Conservation (phyloP, 2,797 vertebrate species). For the Danio kyathit region DNA sequence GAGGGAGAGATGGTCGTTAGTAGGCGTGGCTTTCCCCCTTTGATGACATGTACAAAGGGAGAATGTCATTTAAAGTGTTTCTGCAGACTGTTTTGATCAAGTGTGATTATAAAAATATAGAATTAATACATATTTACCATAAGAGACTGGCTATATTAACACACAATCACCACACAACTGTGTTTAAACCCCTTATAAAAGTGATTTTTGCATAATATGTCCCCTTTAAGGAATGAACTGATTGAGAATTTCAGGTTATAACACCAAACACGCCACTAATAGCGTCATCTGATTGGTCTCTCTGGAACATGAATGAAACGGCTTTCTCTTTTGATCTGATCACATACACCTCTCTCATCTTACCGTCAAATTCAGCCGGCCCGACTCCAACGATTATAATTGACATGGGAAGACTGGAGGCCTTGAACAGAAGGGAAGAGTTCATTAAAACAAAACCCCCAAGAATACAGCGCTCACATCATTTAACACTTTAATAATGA, state of each 20-base stretch:
- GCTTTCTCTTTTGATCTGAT: slow-evolving; percentile 35
- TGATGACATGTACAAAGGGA: too few species aligned
- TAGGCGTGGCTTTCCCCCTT: too few species aligned
- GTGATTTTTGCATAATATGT: too few species aligned
- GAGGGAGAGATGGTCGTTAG: too few species aligned
- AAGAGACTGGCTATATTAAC: too few species aligned
- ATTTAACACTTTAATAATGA: slow-evolving; percentile 50
- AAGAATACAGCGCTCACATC: slow-evolving; percentile 48
- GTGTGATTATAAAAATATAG: too few species aligned
- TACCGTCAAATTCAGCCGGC: slow-evolving; percentile 98
- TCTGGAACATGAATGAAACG: neutral
- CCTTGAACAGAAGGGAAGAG: slow-evolving; percentile 68
- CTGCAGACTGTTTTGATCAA: too few species aligned
- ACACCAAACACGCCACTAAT: slow-evolving; percentile 1
- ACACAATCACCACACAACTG: too few species aligned
- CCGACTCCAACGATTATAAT: slow-evolving; percentile 98
- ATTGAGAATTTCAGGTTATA: neutral
- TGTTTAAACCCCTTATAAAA: too few species aligned
- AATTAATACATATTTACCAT: too few species aligned
- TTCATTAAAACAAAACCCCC: slow-evolving; percentile 36
- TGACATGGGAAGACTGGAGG: slow-evolving; percentile 94
- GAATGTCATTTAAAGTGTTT: too few species aligned
- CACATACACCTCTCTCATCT: slow-evolving; percentile 66
- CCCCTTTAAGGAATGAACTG: neutral
- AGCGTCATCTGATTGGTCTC: slow-evolving; percentile 3